phyloP scores from a whole-genome alignment of 1,140 invertebrate genomes.

The Nilaparvata lugens region DNA sequence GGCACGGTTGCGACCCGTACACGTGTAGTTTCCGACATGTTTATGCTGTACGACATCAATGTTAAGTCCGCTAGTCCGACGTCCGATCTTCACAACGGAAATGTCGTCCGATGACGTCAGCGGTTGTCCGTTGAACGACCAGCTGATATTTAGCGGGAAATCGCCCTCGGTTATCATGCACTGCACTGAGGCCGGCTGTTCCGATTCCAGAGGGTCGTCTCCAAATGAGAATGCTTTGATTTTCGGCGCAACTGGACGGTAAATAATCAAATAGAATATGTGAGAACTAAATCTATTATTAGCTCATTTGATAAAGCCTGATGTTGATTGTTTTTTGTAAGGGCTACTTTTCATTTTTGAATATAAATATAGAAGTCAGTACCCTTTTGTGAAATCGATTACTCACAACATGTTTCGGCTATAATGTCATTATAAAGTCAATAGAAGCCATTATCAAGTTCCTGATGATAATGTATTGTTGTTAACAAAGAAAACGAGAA shows the following conservation, averaged over 20 bases:
- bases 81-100: slow-evolving; percentile 34
- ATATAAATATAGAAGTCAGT: slow-evolving; percentile 42
- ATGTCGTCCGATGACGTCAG: slow-evolving; percentile 12
- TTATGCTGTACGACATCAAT: slow-evolving; percentile 60
- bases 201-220: slow-evolving; percentile 44
- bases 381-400: too few species aligned
- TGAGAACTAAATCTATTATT: too few species aligned
- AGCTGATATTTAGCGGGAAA: slow-evolving; percentile 52
- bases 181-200: slow-evolving; percentile 46
- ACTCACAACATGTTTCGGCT: too few species aligned
- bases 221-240: slow-evolving; percentile 57
- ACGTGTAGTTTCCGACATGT: slow-evolving; percentile 72
- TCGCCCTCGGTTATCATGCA: slow-evolving; percentile 65
- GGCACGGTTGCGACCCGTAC: slow-evolving; percentile 61
- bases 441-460: too few species aligned
- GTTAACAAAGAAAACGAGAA: too few species aligned
- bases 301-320: too few species aligned
- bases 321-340: too few species aligned
- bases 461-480: too few species aligned
- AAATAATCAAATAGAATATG: too few species aligned
- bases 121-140: slow-evolving; percentile 50
- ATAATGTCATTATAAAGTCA: too few species aligned
- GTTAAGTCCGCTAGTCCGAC: slow-evolving; percentile 61
- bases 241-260: slow-evolving; percentile 36
- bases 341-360: slow-evolving; percentile 17